Base-by-base conservation (phyloP, 2,888 invertebrate species). In the Aphidoletes aphidimyza region DNA sequence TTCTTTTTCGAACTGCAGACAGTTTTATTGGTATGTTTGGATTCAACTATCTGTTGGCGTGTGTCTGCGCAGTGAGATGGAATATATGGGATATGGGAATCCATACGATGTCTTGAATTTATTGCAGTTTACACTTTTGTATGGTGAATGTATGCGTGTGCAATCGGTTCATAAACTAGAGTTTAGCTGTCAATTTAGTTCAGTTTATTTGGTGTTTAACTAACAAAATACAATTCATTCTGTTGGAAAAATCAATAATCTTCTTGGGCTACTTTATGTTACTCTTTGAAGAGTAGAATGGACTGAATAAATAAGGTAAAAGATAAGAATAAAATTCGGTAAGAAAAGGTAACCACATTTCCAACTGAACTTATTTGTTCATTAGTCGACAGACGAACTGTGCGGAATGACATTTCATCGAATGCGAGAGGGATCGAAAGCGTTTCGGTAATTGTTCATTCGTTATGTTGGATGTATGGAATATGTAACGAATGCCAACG, bases 111-210 rank as follows among this genome's bases (percentile, higher is more conserved):
- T 30, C 26, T 6, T 54, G 30, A 69, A 69, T 69, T 47, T 54
- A 69, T 69, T 26, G 69, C 26, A 69, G 69, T 69, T 69, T 69
- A 69, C 34, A 69, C 30, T 69, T 69, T 69, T 0, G 2, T n/a
- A 9, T 54, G n/a, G n/a, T n/a, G n/a, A n/a, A n/a, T n/a, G n/a
- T n/a, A n/a, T n/a, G n/a, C n/a, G n/a, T n/a, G 54, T 22, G 22
- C 2, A 11, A 11, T 69, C 14, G 5, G 30, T 30, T 30, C 17
- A 5, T 14, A 54, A 54, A n/a, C 22, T 26, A 69, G 30, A 69
- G 69, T 69, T 69, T 69, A 69, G 69, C 69, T 69, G n/a, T n/a
- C 69, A 30, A 30, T 69, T 69, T 69, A 30, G 69, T 69, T n/a
- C 69, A 30, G 14, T 69, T 69, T 69, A 30, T 26, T 69, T 26